Conservation (phyloP, 2,888 invertebrate genomes). For the Sycophila texana region DNA sequence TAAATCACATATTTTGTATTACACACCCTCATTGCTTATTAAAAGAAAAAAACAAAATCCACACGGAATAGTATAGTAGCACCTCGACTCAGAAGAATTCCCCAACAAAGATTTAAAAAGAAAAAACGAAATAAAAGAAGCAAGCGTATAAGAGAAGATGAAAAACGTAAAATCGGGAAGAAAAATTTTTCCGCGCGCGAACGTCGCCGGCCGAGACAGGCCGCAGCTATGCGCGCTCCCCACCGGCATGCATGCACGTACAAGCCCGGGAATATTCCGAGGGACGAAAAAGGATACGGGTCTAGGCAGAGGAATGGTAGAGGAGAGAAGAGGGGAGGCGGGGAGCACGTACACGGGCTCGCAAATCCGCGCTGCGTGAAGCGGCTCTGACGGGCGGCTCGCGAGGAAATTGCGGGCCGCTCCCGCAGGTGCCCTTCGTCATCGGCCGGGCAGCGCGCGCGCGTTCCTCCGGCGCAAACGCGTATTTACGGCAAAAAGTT, state of each 20-base stretch:
- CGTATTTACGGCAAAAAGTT: conserved; percentile 74
- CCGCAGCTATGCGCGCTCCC: conserved; percentile 15
- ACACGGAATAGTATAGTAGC: too few species aligned
- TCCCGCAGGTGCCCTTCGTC: conserved; percentile 75
- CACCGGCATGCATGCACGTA: background rate
- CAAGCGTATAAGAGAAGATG: too few species aligned
- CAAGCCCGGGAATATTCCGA: too few species aligned
- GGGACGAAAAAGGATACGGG: background rate
- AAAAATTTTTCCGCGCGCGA: background rate
- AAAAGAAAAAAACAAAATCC: too few species aligned
- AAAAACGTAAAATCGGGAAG: too few species aligned
- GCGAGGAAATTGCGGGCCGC: conserved; percentile 70
- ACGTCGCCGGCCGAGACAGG: background rate
- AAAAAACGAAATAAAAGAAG: too few species aligned
- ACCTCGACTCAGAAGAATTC: too few species aligned
- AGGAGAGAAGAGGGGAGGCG: background rate
- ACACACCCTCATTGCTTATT: too few species aligned
- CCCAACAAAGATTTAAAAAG: too few species aligned
- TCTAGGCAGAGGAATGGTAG: too few species aligned
- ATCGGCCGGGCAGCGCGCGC: conserved; percentile 58
- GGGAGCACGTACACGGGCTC: conserved; percentile 7
- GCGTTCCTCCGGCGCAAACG: conserved; percentile 62
- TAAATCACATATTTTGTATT: too few species aligned
- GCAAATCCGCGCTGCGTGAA: conserved; percentile 64
- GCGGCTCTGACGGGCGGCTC: conserved; percentile 53